Percentiles rank a stretch among this genome's conserved stretches.
Conservation (phyloP, 2,888 invertebrate species). For the Stenichneumon culpator region DNA sequence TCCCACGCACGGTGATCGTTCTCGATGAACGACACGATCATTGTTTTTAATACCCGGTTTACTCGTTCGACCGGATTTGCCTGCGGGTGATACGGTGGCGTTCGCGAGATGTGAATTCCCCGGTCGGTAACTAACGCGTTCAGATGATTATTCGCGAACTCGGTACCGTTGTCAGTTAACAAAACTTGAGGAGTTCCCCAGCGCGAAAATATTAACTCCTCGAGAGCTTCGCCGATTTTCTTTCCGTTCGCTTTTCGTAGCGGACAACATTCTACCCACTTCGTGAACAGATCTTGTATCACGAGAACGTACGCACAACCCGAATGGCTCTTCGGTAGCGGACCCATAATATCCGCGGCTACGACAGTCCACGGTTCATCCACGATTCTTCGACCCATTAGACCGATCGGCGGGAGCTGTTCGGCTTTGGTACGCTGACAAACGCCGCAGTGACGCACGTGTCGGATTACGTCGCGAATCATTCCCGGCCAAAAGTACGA, state of each 20-base stretch:
- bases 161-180: constrained; percentile 71
- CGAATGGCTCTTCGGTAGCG: constrained; percentile 54
- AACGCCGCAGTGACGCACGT: constrained; percentile 54
- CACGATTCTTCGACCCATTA: no score
- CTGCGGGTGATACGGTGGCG: constrained; percentile 64
- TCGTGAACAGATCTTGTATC: constrained; percentile 70
- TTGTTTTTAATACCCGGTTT: constrained; percentile 72
- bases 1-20: constrained; percentile 74
- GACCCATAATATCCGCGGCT: no score
- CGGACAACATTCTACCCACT: constrained; percentile 63
- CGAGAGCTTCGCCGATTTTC: constrained; percentile 53
- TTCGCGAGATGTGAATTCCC: constrained; percentile 60
- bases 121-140: constrained; percentile 34
- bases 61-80: constrained; percentile 71
- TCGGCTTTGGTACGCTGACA: constrained; percentile 66
- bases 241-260: constrained; percentile 65
- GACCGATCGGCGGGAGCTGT: no score
- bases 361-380: no score
- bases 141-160: constrained; percentile 62
- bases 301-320: constrained; percentile 65
- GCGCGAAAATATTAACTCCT: constrained; percentile 62
- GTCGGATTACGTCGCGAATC: constrained; percentile 52
- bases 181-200: constrained; percentile 68
- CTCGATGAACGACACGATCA: constrained; percentile 73
- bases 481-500: constrained; percentile 71